These are phyloP conservation scores for Sphenopsis melanotis DNA, from an alignment of 2,797 vertebrate species.

Conservation along the genomic window DNA sequence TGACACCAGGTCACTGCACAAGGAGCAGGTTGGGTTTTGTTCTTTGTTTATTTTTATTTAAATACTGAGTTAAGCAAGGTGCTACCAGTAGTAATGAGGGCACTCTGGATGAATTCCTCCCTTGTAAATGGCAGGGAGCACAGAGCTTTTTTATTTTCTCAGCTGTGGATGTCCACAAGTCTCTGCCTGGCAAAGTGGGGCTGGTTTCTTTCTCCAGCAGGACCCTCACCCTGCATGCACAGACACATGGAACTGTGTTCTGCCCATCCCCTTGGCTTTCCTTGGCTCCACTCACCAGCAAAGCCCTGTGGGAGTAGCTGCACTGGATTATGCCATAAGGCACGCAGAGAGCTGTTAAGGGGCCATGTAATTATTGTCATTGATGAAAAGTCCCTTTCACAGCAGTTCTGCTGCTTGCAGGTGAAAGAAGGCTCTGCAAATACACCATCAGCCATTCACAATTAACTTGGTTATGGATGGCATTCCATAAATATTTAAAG, in stretches of 20 bases:
- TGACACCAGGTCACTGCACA: background rate
- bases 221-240: background rate
- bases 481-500: slow-evolving; percentile 55
- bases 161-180: background rate
- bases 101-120: background rate
- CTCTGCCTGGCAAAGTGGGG: background rate
- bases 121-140: background rate
- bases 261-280: background rate
- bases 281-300: background rate
- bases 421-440: slow-evolving; percentile 22
- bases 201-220: background rate
- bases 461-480: slow-evolving; percentile 53
- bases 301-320: background rate
- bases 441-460: slow-evolving; percentile 5
- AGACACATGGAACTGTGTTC: background rate
- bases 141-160: background rate
- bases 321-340: background rate
- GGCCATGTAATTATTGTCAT: background rate
- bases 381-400: background rate
- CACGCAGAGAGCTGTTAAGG: background rate
- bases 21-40: background rate
- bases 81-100: background rate
- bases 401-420: background rate
- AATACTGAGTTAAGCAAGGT: background rate
- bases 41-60: background rate